These are phyloP conservation scores for Digitonthophagus gazella DNA, from an alignment of 2,888 invertebrate species.

Conservation along the genomic window DNA sequence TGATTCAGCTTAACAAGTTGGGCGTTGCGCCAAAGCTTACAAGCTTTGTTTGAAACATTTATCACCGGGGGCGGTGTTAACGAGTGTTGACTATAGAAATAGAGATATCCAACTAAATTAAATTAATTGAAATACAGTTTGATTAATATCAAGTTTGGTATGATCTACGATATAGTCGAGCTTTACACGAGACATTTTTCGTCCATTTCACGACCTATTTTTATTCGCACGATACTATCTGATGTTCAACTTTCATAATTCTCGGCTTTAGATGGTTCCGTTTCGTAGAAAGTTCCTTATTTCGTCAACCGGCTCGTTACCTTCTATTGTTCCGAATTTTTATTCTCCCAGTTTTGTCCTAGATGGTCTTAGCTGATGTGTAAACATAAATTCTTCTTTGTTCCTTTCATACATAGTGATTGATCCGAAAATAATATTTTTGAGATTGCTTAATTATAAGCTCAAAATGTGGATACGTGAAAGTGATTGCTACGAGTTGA, in stretches of 20 bases:
- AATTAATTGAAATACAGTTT: not conserved
- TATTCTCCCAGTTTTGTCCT: not conserved
- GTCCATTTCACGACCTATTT: not conserved
- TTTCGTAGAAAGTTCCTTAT: not conserved
- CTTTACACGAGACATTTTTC: not conserved
- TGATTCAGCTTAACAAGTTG: too few species aligned
- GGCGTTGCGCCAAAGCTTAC: too few species aligned
- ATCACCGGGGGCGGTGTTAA: not conserved
- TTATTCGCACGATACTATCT: not conserved
- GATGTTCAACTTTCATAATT: not conserved
- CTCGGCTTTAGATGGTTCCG: not conserved
- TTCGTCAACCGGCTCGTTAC: not conserved
- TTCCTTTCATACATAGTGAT: not conserved
- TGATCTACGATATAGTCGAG: not conserved
- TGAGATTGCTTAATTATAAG: not conserved
- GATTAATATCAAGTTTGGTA: not conserved
- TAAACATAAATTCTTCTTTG: not conserved
- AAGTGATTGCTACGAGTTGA: slow-evolving; percentile 3
- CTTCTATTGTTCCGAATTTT: not conserved
- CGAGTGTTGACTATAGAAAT: not conserved
- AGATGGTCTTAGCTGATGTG: not conserved
- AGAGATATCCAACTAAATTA: not conserved
- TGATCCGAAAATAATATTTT: not conserved
- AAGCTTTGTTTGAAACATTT: not conserved
- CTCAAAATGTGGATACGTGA: slow-evolving; percentile 4